Conservation (phyloP, 2,888 invertebrate genomes). For the Ecliptopera silaceata region DNA sequence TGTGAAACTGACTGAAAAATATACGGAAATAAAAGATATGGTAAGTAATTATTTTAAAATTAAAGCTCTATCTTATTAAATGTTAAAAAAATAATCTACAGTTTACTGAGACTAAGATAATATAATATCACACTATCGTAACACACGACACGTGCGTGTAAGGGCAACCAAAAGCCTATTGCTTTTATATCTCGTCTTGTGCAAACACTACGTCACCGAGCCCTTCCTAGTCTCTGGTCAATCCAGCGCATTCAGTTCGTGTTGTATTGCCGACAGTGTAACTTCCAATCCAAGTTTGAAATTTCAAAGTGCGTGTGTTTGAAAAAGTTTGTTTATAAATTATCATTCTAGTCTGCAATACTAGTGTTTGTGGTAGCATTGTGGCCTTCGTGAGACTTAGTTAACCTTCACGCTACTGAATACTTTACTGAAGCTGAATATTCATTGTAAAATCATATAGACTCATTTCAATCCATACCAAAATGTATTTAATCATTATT, state of each 20-base stretch:
- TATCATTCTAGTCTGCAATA: background rate
- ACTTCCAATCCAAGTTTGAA: background rate
- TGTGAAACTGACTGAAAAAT: too few species aligned
- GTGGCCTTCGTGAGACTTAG: too few species aligned
- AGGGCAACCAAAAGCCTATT: too few species aligned
- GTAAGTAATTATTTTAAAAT: too few species aligned
- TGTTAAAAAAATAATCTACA: too few species aligned
- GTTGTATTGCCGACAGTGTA: constrained; percentile 1
- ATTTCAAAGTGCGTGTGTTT: background rate
- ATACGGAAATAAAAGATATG: too few species aligned
- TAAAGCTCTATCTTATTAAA: too few species aligned
- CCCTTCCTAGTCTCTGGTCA: constrained; percentile 1
- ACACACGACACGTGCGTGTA: too few species aligned
- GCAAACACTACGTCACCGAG: background rate
- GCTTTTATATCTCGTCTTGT: background rate
- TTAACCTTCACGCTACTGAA: too few species aligned
- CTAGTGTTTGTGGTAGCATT: background rate
- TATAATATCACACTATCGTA: too few species aligned
- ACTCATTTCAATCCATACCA: background rate
- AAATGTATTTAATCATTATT: constrained; percentile 33
- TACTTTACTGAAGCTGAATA: background rate
- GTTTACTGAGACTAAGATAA: too few species aligned
- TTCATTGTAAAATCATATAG: background rate
- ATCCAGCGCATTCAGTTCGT: background rate
- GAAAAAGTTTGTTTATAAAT: too few species aligned